Evolutionary conservation across 2,797 vertebrate species (phyloP), one percentile per base, ranked within the genome.

Genomic region (Acridotheres tristis): DNA sequence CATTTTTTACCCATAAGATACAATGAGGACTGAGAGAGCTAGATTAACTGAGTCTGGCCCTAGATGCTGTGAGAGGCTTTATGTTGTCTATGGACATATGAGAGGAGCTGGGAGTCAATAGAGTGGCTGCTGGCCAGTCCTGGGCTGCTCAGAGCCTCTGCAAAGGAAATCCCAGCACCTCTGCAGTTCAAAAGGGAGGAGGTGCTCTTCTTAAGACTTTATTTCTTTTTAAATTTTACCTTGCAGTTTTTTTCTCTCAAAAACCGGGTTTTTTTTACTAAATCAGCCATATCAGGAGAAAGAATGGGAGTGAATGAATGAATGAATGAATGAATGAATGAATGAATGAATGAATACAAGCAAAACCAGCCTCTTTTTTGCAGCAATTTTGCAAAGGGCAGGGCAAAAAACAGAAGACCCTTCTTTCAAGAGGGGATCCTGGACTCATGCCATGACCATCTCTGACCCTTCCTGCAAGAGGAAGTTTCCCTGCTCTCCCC

Each of bases 1-100:
- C 77, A 61, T 86, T 93, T 67, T 97, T 96, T 78, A 72, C 53
- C 38, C 34, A 6, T 83, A 83, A 83, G 59, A 74, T 84, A 93
- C 66, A 91, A 72, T 89, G 62, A 85, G 96, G 65, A 83, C 65
- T 51, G 71, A 79, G 51, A 78, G 71, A 85, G 50, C 30, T 68
- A 55, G 65, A 40, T 73, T 40, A 78, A 66, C 72, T 30, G 47
- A 80, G 61, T 63, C 36, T 51, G 29, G 18, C 15, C 38, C 29
- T 32, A 11, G 59, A 40, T 26, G 32, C 23, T 45, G 1, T 16
- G 25, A 36, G 19, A 69, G 45, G 22, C 22, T 88, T 77, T 90
- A 36, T 25, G 26, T 23, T 83, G 16, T 50, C 62, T 45, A 32
- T 6, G 13, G 23, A 65, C 29, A 27, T 7, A 19, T 7, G 4